Conservation (phyloP, 1,140 invertebrate genomes). For the Cataglyphis hispanica region DNA sequence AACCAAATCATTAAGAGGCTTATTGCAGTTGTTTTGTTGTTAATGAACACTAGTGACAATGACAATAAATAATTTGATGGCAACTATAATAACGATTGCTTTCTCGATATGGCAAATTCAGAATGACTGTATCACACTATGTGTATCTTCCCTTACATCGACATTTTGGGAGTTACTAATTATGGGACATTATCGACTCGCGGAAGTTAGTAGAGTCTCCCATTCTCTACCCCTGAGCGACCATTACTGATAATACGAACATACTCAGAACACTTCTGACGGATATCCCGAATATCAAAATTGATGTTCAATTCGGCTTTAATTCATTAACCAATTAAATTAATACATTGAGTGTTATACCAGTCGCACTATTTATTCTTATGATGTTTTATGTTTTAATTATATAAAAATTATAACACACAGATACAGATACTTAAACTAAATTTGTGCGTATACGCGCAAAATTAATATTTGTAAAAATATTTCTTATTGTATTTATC, state of each 20-base stretch:
- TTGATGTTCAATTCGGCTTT: conserved; percentile 69
- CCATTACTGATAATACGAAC: conserved; percentile 67
- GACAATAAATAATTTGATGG: conserved; percentile 61
- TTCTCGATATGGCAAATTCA: neutral
- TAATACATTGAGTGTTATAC: conserved; percentile 37
- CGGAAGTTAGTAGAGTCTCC: conserved; percentile 72
- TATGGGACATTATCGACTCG: conserved; percentile 72
- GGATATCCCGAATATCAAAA: conserved; percentile 70
- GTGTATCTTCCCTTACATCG: conserved; percentile 40
- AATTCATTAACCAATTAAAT: conserved; percentile 64
- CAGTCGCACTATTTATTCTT: conserved; percentile 24
- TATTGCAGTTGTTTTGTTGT: conserved; percentile 18
- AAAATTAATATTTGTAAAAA: conserved; percentile 2
- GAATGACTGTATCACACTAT: conserved; percentile 37
- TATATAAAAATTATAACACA: neutral
- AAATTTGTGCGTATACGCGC: neutral
- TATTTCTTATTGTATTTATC: neutral
- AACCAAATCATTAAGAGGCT: conserved; percentile 13
- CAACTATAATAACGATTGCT: conserved; percentile 2
- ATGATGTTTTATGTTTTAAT: neutral
- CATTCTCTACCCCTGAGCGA: conserved; percentile 67
- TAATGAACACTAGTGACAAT: conserved; percentile 15
- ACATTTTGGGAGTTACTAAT: conserved; percentile 74
- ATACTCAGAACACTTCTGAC: conserved; percentile 51
- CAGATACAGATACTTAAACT: neutral